A percentile compares a stretch with the other conserved stretches of the same genome.
phyloP scores from a whole-genome alignment of 2,797 vertebrate genomes.

The Ceyx erithaca region DNA sequence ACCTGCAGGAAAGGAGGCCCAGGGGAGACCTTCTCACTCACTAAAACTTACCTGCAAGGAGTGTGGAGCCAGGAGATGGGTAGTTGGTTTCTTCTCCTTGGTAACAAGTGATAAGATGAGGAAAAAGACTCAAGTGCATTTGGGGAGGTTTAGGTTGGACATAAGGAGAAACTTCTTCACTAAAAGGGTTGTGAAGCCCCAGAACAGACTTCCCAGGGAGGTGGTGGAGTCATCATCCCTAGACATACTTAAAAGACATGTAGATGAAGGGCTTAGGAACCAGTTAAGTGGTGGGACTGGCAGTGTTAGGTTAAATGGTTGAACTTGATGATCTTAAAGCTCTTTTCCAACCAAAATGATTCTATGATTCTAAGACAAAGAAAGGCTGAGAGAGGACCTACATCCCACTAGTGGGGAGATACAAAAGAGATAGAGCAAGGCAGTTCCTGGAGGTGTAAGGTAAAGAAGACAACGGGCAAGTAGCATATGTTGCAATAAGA shows the following conservation, averaged over 20 bases:
- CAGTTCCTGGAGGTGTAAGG: not conserved
- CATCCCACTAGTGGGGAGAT: not conserved
- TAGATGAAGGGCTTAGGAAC: too few relatives aligned
- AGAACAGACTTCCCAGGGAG: not conserved
- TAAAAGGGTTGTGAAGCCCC: not conserved
- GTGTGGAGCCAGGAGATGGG: too few relatives aligned
- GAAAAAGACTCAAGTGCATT: not conserved
- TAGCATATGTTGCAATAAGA: not conserved
- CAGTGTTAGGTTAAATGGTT: too few relatives aligned
- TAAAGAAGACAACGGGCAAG: not conserved
- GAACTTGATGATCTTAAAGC: too few relatives aligned
- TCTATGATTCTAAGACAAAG: not conserved
- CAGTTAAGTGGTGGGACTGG: too few relatives aligned
- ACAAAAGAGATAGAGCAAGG: not conserved
- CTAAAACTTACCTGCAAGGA: not conserved
- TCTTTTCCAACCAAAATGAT: too few relatives aligned
- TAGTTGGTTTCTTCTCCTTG: not conserved
- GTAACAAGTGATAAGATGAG: not conserved
- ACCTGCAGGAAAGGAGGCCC: too few relatives aligned
- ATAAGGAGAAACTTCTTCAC: not conserved
- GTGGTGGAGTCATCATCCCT: not conserved
- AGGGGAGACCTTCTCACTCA: not conserved
- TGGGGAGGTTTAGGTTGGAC: not conserved
- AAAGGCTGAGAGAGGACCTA: not conserved
- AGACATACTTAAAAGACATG: too few relatives aligned